Base-by-base conservation (phyloP, 2,113 vertebrate species). In the Petaurus breviceps region DNA sequence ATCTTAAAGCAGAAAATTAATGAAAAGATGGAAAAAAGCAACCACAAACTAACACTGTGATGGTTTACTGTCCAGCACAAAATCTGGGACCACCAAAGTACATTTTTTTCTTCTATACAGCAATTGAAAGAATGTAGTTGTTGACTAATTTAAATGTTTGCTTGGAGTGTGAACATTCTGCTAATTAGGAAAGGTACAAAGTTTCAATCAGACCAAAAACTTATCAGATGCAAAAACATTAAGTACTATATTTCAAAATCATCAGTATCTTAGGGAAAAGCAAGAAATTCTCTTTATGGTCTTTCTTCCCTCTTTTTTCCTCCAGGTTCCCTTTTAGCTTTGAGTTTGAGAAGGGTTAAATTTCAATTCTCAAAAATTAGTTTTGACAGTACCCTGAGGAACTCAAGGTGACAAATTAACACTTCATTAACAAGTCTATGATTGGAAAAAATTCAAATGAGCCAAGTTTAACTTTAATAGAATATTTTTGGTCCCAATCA, bases 341-440 rank as follows among this genome's bases (percentile, higher is more conserved):
- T 96, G 43, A 97, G 96, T 98, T 97, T 97, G 91, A 95, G 93
- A 97, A 97, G 94, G 96, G 93, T 51, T 91, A 97, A 94, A 93
- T 94, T 92, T 96, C 95, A 95, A 92, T 97, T 98, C 57, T 94
- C 93, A 95, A 97, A 98, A 98, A 98, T 98, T 97, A 97, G 95
- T 96, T 98, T 96, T 98, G 98, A 98, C 97, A 98, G 94, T 97
- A 98, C 90, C 94, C 94, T 3, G 61, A 51, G 90, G 97, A 97
- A 98, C 97, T 96, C 94, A 97, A 98, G 93, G 97, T 98, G 98
- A 98, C 98, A 98, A 97, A 97, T 98, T 98, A 98, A 98, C 97
- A 98, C 98, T 91, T 98, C 97, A 98, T 98, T 98, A 99, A 98
- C 97, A 98, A 98, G 90, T 97, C 93, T 93, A 95, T 98, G 98